Evolutionary conservation across 2,797 vertebrate species (phyloP).

Genomic region (Propithecus perrieri): DNA sequence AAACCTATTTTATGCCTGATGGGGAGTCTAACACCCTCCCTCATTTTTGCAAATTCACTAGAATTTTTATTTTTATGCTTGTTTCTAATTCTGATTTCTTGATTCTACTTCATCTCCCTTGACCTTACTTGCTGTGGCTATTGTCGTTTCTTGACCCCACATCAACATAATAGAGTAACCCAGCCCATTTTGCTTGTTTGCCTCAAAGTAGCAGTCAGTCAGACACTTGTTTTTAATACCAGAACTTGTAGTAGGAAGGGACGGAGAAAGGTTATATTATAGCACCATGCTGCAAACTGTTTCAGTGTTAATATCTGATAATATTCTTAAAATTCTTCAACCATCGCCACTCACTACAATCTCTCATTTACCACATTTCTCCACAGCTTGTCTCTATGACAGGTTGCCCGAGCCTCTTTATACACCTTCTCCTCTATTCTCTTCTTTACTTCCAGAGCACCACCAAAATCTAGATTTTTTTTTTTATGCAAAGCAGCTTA

Average conservation of each 20-base stretch:
- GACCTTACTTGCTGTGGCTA: background rate
- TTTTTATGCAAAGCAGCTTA: background rate
- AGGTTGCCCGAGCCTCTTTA: background rate
- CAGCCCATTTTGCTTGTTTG: background rate
- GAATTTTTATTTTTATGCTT: background rate
- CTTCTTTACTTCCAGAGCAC: background rate
- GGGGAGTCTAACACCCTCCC: background rate
- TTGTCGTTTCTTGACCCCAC: background rate
- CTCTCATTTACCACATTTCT: background rate
- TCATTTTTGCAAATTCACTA: background rate
- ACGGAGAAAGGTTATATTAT: background rate
- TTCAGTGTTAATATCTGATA: background rate
- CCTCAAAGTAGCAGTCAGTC: background rate
- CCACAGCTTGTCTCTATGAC: background rate
- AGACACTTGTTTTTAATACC: background rate
- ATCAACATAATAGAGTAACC: background rate
- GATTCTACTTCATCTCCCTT: background rate
- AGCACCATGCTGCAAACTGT: background rate
- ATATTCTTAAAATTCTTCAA: background rate
- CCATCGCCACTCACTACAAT: background rate
- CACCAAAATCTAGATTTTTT: background rate
- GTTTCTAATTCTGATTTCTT: background rate
- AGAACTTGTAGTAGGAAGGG: background rate
- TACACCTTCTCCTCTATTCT: background rate
- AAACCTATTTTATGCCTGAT: background rate